Conservation (phyloP, 2,113 vertebrate species). For the Rhabdomys dilectus region DNA sequence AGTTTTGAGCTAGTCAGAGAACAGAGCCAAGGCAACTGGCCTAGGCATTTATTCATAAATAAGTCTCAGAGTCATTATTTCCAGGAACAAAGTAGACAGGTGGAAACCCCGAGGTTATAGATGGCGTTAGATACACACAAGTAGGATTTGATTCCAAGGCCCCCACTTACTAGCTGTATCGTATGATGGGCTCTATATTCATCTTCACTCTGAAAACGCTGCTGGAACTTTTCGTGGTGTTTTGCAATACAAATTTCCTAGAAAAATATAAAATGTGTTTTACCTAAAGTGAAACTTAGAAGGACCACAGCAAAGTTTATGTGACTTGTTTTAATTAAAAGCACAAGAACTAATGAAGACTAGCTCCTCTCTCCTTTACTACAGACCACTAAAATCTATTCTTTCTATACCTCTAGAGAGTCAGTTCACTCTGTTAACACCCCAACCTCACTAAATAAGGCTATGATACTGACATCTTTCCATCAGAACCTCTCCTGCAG, state of each 20-base stretch:
- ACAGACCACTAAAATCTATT: neutral
- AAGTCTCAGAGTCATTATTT: no score
- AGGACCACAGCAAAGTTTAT: neutral
- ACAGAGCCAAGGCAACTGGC: no score
- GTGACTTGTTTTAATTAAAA: neutral
- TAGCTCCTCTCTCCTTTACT: neutral
- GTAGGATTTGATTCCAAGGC: neutral
- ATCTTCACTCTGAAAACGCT: constrained; percentile 87
- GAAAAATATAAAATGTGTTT: constrained; percentile 71
- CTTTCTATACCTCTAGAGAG: neutral
- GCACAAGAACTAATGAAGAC: neutral
- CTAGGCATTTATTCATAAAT: no score
- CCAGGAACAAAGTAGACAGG: no score
- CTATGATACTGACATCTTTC: neutral
- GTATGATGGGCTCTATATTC: constrained; percentile 86
- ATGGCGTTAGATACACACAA: neutral
- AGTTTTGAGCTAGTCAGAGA: no score
- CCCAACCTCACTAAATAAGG: neutral
- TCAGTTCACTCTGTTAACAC: neutral
- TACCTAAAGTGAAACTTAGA: no score
- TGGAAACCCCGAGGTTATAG: no score
- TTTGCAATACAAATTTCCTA: constrained; percentile 97
- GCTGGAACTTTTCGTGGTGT: constrained; percentile 94
- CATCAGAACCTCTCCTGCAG: neutral
- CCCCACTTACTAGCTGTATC: constrained; percentile 87